Percentiles rank a stretch among this genome's conserved stretches.
These are phyloP conservation scores for Calidris pygmaea DNA, from an alignment of 2,113 vertebrate genomes.

Conservation along the genomic window DNA sequence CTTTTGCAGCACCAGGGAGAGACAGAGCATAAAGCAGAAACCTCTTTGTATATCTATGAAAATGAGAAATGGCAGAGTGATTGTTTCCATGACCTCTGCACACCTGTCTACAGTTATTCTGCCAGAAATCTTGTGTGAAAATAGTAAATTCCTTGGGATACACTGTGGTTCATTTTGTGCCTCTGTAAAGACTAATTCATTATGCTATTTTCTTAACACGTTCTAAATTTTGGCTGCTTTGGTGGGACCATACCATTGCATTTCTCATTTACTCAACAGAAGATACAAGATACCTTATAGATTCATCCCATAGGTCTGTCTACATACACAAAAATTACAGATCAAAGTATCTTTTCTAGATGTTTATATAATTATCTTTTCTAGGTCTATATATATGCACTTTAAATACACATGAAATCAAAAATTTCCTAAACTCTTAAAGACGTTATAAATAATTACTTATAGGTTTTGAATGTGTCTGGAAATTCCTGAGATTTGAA, in stretches of 20 bases:
- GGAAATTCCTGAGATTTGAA: not conserved
- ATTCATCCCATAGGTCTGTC: not conserved
- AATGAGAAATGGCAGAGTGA: not conserved
- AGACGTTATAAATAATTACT: not conserved
- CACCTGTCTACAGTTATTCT: not conserved
- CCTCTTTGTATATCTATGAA: not conserved
- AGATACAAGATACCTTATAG: not conserved
- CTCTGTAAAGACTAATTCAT: not conserved
- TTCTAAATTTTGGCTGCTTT: not conserved
- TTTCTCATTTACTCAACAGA: not conserved
- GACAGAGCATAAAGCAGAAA: not conserved
- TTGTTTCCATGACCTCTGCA: not conserved
- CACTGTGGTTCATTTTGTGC: not conserved
- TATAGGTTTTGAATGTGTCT: not conserved
- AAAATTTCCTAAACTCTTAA: not conserved
- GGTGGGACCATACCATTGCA: rapidly evolving
- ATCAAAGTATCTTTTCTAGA: not conserved
- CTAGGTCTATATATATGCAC: not conserved
- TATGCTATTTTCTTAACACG: not conserved
- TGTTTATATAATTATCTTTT: not conserved
- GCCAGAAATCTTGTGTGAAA: not conserved
- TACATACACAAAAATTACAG: not conserved
- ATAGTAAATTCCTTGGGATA: not conserved
- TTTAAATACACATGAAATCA: not conserved
- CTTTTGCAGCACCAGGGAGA: not conserved